Evolutionary conservation across 2,113 vertebrate species (phyloP).

Genomic region (Marcusenius ussheri): DNA sequence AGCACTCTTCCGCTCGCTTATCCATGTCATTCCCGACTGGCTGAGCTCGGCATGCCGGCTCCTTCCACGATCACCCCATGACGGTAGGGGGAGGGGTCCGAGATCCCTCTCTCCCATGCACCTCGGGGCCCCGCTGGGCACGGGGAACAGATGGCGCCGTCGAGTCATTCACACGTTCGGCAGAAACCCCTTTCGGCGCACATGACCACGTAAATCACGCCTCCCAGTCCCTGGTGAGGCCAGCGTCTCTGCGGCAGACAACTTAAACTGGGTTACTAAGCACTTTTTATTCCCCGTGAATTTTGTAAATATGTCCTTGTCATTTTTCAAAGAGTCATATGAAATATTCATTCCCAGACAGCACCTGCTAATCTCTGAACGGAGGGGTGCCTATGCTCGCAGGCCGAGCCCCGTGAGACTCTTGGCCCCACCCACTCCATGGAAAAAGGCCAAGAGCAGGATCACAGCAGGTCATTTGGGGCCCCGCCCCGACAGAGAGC

Average conservation of each 20-base stretch:
- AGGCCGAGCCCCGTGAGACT: background rate
- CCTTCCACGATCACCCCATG: background rate
- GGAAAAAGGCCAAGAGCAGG: background rate
- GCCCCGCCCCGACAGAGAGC: background rate
- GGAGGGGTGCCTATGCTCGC: background rate
- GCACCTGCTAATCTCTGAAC: slow-evolving; percentile 37
- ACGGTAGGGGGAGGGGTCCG: background rate
- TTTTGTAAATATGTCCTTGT: slow-evolving; percentile 43
- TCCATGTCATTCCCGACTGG: background rate
- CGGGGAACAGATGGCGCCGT: slow-evolving; percentile 46
- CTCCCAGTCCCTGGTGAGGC: slow-evolving; percentile 36
- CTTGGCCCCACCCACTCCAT: background rate
- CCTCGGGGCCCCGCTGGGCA: slow-evolving; percentile 33
- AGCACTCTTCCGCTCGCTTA: background rate
- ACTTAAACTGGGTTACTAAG: slow-evolving; percentile 47
- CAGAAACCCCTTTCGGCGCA: slow-evolving; percentile 44
- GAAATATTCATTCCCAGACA: slow-evolving; percentile 40
- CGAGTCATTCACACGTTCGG: slow-evolving; percentile 50
- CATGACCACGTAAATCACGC: slow-evolving; percentile 43
- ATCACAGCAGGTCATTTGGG: background rate
- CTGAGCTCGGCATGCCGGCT: background rate
- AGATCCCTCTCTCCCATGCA: slow-evolving; percentile 10
- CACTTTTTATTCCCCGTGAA: slow-evolving; percentile 40
- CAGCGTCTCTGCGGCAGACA: slow-evolving; percentile 28
- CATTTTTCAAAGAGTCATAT: slow-evolving; percentile 39